phyloP scores from a whole-genome alignment of 2,113 vertebrate genomes.

The Oreochromis aureus region DNA sequence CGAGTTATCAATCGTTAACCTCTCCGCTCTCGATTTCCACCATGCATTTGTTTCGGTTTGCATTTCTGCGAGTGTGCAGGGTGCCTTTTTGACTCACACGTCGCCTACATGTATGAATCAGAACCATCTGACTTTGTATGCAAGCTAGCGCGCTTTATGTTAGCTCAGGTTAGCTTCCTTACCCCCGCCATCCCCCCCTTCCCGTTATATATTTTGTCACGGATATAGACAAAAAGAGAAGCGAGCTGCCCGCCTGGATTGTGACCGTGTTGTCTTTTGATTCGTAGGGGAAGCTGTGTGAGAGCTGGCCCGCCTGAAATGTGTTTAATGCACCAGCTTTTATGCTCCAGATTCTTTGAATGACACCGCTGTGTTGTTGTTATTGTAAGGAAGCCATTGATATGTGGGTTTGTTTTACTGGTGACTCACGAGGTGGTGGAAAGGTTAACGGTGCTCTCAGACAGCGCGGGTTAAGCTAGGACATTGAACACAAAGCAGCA shows the following conservation, averaged over 20 bases:
- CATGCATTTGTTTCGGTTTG: background rate
- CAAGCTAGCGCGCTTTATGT: slow-evolving; percentile 2
- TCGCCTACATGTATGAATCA: background rate
- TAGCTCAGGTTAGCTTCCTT: slow-evolving; percentile 18
- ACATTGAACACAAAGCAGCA: background rate
- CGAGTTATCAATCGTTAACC: background rate
- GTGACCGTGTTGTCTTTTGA: background rate
- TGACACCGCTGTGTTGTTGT: background rate
- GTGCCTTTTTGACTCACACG: background rate
- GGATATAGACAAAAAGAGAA: slow-evolving; percentile 3
- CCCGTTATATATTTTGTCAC: background rate
- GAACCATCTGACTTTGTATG: background rate
- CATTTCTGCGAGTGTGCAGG: background rate
- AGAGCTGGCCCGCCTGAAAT: background rate
- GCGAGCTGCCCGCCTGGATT: background rate
- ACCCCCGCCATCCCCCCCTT: background rate
- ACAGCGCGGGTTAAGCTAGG: background rate
- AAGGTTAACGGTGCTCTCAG: background rate
- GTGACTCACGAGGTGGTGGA: background rate
- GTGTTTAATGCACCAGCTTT: background rate
- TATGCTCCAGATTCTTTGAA: background rate
- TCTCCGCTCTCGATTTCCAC: background rate
- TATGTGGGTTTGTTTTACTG: background rate
- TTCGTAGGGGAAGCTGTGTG: background rate
- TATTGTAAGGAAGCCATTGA: background rate